Evolutionary conservation across 2,888 invertebrate species (phyloP).

Genomic region (Caradrina clavipalpis): DNA sequence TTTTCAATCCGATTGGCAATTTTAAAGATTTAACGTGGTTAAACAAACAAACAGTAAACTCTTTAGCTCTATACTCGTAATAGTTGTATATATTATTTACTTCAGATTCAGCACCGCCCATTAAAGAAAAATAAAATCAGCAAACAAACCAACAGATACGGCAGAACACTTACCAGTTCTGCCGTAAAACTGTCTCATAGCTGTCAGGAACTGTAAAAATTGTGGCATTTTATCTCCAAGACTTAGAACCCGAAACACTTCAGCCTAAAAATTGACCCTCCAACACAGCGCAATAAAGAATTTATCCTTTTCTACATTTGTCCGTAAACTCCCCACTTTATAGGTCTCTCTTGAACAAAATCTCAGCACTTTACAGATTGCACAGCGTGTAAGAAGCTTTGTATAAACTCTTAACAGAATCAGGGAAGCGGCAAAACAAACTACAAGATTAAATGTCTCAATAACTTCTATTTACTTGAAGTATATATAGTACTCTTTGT

Average conservation of each 20-base stretch:
- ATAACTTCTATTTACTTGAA: slow-evolving; percentile 58
- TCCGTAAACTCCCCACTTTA: slow-evolving; percentile 49
- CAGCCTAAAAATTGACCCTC: slow-evolving; percentile 34
- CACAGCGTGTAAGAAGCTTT: slow-evolving; percentile 44
- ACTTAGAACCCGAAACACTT: slow-evolving; percentile 31
- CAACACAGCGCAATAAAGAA: slow-evolving; percentile 48
- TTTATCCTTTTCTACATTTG: slow-evolving; percentile 33
- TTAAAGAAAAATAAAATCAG: background rate
- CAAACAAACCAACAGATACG: background rate
- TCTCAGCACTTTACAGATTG: slow-evolving; percentile 54
- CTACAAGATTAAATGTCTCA: slow-evolving; percentile 51
- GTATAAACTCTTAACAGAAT: slow-evolving; percentile 50
- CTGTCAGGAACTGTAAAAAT: slow-evolving; percentile 2
- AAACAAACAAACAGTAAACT: too few species aligned
- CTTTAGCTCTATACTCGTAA: too few species aligned
- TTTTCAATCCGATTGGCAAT: too few species aligned
- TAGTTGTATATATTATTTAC: background rate
- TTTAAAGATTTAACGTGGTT: too few species aligned
- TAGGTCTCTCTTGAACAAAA: slow-evolving; percentile 42
- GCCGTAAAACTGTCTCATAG: background rate
- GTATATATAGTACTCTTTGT: slow-evolving; percentile 3
- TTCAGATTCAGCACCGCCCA: background rate
- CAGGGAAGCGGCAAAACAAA: slow-evolving; percentile 45
- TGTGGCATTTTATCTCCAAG: slow-evolving; percentile 10
- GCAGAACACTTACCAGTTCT: background rate